Conservation (phyloP, 2,113 vertebrate genomes). For the Rhinolophus sinicus region DNA sequence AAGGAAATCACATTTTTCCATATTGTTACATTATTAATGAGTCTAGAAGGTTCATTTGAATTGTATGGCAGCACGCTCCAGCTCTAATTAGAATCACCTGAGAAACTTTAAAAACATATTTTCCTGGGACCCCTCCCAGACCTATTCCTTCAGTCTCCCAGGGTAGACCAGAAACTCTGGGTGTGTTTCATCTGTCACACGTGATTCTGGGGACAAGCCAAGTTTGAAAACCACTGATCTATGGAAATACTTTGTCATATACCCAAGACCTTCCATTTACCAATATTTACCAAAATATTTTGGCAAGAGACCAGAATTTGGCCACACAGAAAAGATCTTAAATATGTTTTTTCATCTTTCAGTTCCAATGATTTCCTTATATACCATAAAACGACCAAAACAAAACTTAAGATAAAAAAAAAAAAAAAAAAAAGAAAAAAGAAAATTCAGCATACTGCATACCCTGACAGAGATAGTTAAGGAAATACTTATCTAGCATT, state of each 20-base stretch:
- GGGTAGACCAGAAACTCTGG: background rate
- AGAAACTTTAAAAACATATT: conserved; percentile 31
- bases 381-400: conserved; percentile 29
- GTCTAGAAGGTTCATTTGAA: conserved; percentile 52
- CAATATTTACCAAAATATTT: background rate
- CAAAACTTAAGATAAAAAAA: conserved; percentile 61
- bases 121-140: background rate
- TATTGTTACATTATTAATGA: conserved; percentile 24
- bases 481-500: conserved; percentile 76
- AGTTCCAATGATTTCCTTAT: conserved; percentile 36
- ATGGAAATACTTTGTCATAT: background rate
- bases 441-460: background rate
- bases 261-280: background rate
- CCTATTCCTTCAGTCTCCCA: background rate
- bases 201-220: background rate
- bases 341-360: background rate
- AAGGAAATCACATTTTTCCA: conserved; percentile 39
- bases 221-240: background rate
- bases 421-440: conserved; percentile 69
- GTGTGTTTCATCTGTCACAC: background rate
- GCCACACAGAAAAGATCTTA: rapidly evolving
- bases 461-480: conserved; percentile 55
- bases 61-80: background rate
- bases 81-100: conserved; percentile 58
- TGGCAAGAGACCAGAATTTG: background rate